Conservation (phyloP, 2,888 invertebrate genomes). For the Esperia sulphurella region DNA sequence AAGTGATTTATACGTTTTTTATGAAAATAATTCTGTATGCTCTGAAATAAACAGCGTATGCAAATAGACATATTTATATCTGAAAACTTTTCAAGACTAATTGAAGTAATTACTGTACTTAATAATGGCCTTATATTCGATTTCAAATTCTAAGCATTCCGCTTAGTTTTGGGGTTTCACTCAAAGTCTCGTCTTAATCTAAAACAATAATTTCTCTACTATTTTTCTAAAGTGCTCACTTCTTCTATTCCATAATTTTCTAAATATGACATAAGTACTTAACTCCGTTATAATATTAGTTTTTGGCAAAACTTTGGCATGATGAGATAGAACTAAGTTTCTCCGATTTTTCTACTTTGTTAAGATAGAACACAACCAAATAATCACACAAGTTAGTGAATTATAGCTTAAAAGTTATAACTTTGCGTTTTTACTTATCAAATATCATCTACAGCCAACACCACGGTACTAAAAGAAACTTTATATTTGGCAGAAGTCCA, state of each 20-base stretch:
- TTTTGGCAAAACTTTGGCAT: slow-evolving; percentile 59
- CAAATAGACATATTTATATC: slow-evolving; percentile 5
- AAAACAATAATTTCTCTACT: slow-evolving; percentile 42
- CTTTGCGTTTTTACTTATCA: slow-evolving; percentile 21
- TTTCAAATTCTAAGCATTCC: slow-evolving; percentile 11
- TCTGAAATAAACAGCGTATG: slow-evolving; percentile 19
- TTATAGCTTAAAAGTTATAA: slow-evolving; percentile 25
- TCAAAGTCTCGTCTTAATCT: slow-evolving; percentile 44
- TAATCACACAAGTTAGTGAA: slow-evolving; percentile 71
- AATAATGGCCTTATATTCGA: slow-evolving; percentile 8
- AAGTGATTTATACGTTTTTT: slow-evolving; percentile 33
- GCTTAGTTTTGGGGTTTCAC: slow-evolving; percentile 34
- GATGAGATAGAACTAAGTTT: slow-evolving; percentile 35
- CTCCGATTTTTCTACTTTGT: slow-evolving; percentile 56
- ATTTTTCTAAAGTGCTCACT: slow-evolving; percentile 23
- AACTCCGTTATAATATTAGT: slow-evolving; percentile 34
- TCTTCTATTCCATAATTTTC: slow-evolving; percentile 30
- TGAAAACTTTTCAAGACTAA: slow-evolving; percentile 14
- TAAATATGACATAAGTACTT: slow-evolving; percentile 36
- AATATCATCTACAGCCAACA: slow-evolving; percentile 28
- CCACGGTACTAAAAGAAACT: slow-evolving; percentile 13
- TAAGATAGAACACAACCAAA: slow-evolving; percentile 73
- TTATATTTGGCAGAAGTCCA: slow-evolving; percentile 38
- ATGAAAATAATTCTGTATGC: slow-evolving; percentile 49
- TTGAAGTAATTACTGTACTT: slow-evolving; percentile 11